phyloP scores from a whole-genome alignment of 2,113 vertebrate species.

The Centropus bengalensis region DNA sequence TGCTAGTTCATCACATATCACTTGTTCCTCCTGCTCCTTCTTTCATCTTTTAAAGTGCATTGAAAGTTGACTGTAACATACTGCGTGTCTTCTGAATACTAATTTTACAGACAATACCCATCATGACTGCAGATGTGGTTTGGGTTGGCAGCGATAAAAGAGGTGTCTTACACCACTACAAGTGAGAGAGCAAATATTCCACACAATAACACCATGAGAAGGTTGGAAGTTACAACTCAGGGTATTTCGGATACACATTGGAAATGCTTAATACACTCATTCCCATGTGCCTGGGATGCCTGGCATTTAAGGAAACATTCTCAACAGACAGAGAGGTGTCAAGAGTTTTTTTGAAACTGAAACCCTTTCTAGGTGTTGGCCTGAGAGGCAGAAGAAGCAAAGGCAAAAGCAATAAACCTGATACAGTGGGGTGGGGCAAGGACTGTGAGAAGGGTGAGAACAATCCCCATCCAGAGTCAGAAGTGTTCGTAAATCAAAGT shows the following conservation, averaged over 20 bases:
- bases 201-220: not conserved
- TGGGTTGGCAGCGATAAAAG: not conserved
- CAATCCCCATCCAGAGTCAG: not conserved
- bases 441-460: conserved; percentile 1
- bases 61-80: not conserved
- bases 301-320: not conserved
- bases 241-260: not conserved
- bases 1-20: not conserved
- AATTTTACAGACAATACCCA: not conserved
- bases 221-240: not conserved
- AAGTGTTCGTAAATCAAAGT: conserved; percentile 73
- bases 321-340: not conserved
- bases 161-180: not conserved
- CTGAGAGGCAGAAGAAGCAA: not conserved
- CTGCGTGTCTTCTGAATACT: not conserved
- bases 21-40: not conserved
- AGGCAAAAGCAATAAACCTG: not conserved
- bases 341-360: not conserved
- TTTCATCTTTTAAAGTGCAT: not conserved
- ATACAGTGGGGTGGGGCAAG: rapidly evolving
- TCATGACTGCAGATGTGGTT: not conserved
- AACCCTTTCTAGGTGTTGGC: not conserved
- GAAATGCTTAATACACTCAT: not conserved
- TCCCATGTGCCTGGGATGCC: not conserved
- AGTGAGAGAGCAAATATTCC: not conserved